Evolutionary conservation across 2,888 invertebrate genomes (phyloP).

Genomic region (Leptinotarsa haldemani): DNA sequence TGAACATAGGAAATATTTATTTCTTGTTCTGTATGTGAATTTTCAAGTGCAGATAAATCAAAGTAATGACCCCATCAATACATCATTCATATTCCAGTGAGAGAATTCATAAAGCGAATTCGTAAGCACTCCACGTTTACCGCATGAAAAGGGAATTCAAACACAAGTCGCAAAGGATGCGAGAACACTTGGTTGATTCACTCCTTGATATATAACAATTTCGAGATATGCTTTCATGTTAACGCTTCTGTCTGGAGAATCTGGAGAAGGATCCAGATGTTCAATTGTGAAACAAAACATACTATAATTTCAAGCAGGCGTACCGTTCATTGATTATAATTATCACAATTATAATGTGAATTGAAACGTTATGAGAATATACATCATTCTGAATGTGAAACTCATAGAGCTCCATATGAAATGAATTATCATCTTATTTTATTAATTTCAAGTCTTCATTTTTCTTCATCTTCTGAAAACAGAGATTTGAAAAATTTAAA

Average conservation of each 20-base stretch:
- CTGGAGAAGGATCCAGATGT: constrained; percentile 3
- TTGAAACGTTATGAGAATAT: too few species aligned
- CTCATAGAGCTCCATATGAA: too few species aligned
- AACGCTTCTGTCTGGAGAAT: background rate
- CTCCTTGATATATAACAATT: constrained; percentile 2
- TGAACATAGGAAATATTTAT: background rate
- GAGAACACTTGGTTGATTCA: constrained; percentile 8
- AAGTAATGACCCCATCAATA: constrained; percentile 4
- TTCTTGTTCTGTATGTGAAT: background rate
- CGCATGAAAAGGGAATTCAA: constrained; percentile 14
- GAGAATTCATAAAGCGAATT: background rate
- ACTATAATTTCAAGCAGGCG: background rate
- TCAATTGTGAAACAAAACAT: background rate
- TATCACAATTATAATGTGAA: too few species aligned
- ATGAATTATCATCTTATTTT: too few species aligned
- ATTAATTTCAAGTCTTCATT: too few species aligned
- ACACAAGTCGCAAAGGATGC: constrained; percentile 3
- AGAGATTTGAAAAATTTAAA: too few species aligned
- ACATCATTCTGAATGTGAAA: too few species aligned
- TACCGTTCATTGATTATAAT: too few species aligned
- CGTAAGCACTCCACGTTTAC: background rate
- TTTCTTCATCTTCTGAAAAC: too few species aligned
- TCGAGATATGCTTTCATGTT: constrained; percentile 9
- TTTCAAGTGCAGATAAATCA: background rate
- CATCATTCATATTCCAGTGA: background rate